Percentiles rank a stretch among this genome's conserved stretches.
phyloP scores from a whole-genome alignment of 2,113 vertebrate genomes.

The Paradoxurus hermaphroditus region DNA sequence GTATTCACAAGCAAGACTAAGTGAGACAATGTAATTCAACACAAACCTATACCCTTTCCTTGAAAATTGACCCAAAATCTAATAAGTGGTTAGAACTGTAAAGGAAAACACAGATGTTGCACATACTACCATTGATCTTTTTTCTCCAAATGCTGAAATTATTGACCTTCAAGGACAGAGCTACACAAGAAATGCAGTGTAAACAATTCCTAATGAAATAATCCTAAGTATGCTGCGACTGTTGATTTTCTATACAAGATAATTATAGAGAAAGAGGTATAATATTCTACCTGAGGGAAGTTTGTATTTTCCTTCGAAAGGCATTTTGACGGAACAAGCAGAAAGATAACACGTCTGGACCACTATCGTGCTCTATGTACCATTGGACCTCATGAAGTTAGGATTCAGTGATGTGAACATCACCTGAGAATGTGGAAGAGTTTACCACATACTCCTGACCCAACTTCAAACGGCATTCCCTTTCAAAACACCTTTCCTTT shows the following conservation, averaged over 20 bases:
- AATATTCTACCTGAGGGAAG: neutral
- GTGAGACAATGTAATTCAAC: neutral
- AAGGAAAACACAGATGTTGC: neutral
- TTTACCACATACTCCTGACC: accelerated
- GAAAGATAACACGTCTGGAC: neutral
- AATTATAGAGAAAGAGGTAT: neutral
- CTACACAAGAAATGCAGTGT: neutral
- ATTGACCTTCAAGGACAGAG: neutral
- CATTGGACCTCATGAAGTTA: neutral
- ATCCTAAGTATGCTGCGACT: neutral
- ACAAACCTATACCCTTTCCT: neutral
- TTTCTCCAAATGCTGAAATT: neutral
- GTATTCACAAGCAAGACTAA: neutral
- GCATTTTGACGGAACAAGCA: neutral
- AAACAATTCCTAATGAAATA: neutral
- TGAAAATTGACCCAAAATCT: neutral
- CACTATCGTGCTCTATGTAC: neutral
- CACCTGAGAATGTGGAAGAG: neutral
- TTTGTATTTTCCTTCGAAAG: neutral
- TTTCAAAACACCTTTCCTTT: neutral
- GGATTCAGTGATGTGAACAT: neutral
- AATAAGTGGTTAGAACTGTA: neutral
- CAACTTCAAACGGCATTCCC: neutral
- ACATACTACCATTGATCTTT: neutral
- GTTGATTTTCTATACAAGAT: neutral